Conservation (phyloP, 2,888 invertebrate species). For the Criorhina ranunculi region DNA sequence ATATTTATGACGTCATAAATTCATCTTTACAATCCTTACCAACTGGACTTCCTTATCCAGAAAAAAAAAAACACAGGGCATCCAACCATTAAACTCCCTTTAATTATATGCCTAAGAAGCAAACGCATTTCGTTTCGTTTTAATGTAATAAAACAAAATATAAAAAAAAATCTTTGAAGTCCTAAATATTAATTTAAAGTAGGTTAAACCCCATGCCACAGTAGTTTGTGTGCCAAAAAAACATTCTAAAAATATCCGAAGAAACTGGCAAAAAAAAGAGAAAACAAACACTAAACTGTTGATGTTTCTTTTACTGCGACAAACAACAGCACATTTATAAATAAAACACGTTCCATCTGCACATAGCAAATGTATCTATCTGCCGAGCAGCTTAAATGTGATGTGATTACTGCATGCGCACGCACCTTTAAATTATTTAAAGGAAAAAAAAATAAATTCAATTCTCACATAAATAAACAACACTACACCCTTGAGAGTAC, state of each 20-base stretch:
- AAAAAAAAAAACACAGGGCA: conserved; percentile 8
- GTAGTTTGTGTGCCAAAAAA: conserved; percentile 46
- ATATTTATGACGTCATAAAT: conserved; percentile 52
- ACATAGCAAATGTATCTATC: conserved; percentile 40
- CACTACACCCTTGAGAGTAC: conserved; percentile 55
- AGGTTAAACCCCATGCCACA: conserved; percentile 33
- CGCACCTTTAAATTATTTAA: conserved; percentile 72
- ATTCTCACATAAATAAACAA: conserved; percentile 69
- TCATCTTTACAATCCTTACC: neutral
- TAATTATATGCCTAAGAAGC: conserved; percentile 26
- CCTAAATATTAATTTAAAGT: conserved; percentile 14
- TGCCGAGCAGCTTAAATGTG: neutral
- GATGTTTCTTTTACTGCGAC: conserved; percentile 39
- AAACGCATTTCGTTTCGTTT: neutral
- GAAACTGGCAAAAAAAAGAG: conserved; percentile 52
- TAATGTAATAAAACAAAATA: conserved; percentile 13
- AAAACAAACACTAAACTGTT: conserved; percentile 48
- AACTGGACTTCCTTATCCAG: conserved; percentile 22
- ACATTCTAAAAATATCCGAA: conserved; percentile 57
- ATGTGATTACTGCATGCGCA: conserved; percentile 60
- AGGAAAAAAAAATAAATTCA: conserved; percentile 25
- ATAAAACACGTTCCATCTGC: conserved; percentile 71
- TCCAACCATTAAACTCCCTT: conserved; percentile 3
- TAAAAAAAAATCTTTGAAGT: conserved; percentile 3
- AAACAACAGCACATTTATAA: conserved; percentile 60